These are phyloP conservation scores for Hyles euphorbiae DNA, from an alignment of 1,140 invertebrate genomes.

Conservation along the genomic window DNA sequence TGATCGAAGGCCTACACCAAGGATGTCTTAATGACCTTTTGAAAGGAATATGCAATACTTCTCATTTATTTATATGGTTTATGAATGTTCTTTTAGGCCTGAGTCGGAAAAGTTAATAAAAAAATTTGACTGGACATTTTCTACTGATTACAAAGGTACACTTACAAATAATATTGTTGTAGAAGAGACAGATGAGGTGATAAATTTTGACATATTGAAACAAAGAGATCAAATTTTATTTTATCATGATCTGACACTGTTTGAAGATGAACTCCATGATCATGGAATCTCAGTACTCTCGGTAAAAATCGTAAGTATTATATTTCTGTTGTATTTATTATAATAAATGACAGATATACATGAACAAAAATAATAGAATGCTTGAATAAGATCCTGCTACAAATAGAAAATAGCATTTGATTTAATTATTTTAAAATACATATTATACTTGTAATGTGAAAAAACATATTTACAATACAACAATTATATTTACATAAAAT, in stretches of 20 bases:
- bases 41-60: neutral
- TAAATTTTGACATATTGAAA: slow-evolving; percentile 94
- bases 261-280: slow-evolving; percentile 99
- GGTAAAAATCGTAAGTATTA: slow-evolving; percentile 93
- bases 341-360: too few species aligned
- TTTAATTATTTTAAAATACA: too few species aligned
- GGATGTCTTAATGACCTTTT: neutral
- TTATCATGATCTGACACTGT: slow-evolving; percentile 94
- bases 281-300: slow-evolving; percentile 94
- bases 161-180: slow-evolving; percentile 78
- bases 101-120: slow-evolving; percentile 86
- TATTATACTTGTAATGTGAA: too few species aligned
- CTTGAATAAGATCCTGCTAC: too few species aligned
- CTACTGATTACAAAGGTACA: slow-evolving; percentile 94
- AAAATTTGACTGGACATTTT: slow-evolving; percentile 99
- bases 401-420: too few species aligned
- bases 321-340: slow-evolving; percentile 1
- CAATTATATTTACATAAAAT: too few species aligned
- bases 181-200: slow-evolving; percentile 83
- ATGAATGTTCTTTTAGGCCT: slow-evolving; percentile 54
- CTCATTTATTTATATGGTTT: neutral
- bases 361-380: too few species aligned
- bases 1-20: too few species aligned
- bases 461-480: too few species aligned
- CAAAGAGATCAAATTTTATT: slow-evolving; percentile 94